phyloP scores from a whole-genome alignment of 1,140 invertebrate genomes.

The Mercenaria mercenaria region DNA sequence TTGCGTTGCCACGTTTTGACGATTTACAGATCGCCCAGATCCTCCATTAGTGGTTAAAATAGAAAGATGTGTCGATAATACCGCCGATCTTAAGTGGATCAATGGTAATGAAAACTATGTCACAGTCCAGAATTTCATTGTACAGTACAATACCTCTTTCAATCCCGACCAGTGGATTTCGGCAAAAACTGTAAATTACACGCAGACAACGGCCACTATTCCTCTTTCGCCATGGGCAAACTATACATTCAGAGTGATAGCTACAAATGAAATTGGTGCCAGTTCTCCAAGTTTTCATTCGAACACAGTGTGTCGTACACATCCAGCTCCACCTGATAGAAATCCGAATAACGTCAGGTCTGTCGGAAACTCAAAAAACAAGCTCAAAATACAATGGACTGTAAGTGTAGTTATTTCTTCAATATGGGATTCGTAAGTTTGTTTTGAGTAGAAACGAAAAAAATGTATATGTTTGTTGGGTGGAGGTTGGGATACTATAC shows the following conservation, averaged over 20 bases:
- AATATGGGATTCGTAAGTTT: too few relatives aligned
- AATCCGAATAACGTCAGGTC: slow-evolving; percentile 98
- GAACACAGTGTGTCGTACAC: slow-evolving; percentile 84
- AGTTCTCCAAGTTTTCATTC: slow-evolving; percentile 81
- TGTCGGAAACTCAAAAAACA: slow-evolving; percentile 94
- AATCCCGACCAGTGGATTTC: slow-evolving; percentile 94
- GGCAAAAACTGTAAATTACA: slow-evolving; percentile 68
- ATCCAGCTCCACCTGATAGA: slow-evolving; percentile 94
- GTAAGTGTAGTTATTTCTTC: slow-evolving; percentile 86
- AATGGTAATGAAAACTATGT: slow-evolving; percentile 94
- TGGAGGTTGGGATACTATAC: not conserved
- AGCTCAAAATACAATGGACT: slow-evolving; percentile 98
- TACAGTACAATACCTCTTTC: slow-evolving; percentile 98
- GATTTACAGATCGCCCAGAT: slow-evolving; percentile 97
- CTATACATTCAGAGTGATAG: slow-evolving; percentile 98
- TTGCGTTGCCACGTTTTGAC: too few relatives aligned
- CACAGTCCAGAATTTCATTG: slow-evolving; percentile 95
- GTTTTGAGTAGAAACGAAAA: too few relatives aligned
- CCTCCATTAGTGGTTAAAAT: slow-evolving; percentile 90
- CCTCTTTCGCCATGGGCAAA: slow-evolving; percentile 93
- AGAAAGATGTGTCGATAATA: slow-evolving; percentile 88
- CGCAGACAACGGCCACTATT: slow-evolving; percentile 71
- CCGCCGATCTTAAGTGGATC: slow-evolving; percentile 91
- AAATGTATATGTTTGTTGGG: too few relatives aligned
- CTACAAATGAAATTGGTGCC: slow-evolving; percentile 96